Conservation (phyloP, 1,140 invertebrate species). For the Apis florea region DNA sequence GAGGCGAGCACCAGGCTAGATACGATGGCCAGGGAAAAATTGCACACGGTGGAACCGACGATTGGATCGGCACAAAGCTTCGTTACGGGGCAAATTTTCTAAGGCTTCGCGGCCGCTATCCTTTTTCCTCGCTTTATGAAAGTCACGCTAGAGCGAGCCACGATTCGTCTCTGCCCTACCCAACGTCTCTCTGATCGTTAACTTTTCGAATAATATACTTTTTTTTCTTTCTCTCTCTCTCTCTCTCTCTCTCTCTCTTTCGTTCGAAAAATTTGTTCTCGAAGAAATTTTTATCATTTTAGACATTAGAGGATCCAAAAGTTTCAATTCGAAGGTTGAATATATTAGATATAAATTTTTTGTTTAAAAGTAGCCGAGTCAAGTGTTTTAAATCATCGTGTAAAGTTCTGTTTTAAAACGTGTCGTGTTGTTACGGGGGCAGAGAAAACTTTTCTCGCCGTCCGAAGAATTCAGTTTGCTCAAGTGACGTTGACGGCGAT, state of each 20-base stretch:
- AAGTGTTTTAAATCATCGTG: constrained; percentile 55
- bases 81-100: constrained; percentile 49
- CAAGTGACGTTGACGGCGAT: constrained; percentile 60
- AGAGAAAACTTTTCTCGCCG: constrained; percentile 55
- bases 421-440: constrained; percentile 37
- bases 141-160: not conserved
- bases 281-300: too few relatives aligned
- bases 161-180: too few relatives aligned
- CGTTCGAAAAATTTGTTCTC: too few relatives aligned
- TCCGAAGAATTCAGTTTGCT: constrained; percentile 61
- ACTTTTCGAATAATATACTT: not conserved
- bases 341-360: constrained; percentile 15
- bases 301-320: not conserved
- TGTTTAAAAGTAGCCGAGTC: constrained; percentile 5
- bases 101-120: constrained; percentile 34
- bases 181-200: not conserved
- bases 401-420: constrained; percentile 51
- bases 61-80: constrained; percentile 43
- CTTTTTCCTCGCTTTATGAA: constrained; percentile 13
- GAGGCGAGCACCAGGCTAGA: not conserved
- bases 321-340: not conserved
- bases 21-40: constrained; percentile 31
- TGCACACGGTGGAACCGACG: constrained; percentile 24
- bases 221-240: not conserved
- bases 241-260: too few relatives aligned